Conservation (phyloP, 2,113 vertebrate genomes). For the Athene noctua region DNA sequence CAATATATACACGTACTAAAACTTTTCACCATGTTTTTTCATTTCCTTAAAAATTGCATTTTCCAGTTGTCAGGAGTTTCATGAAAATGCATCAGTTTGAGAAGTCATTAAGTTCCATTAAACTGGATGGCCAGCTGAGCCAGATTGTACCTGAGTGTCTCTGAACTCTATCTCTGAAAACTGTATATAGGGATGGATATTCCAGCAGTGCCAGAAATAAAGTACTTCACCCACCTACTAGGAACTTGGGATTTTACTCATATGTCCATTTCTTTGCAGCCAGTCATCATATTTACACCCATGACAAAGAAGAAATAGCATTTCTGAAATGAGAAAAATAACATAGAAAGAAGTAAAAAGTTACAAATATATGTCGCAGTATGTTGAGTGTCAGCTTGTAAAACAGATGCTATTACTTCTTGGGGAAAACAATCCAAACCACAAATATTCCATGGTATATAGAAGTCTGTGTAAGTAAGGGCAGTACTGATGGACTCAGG, state of each 20-base stretch:
- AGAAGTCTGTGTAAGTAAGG: background rate
- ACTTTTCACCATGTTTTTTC: background rate
- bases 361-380: background rate
- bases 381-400: background rate
- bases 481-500: background rate
- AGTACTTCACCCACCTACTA: background rate
- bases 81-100: background rate
- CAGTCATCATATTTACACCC: background rate
- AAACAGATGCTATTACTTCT: background rate
- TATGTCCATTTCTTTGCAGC: background rate
- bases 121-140: background rate
- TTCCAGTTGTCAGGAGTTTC: background rate
- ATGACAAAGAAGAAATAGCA: background rate
- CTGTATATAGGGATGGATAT: background rate
- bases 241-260: background rate
- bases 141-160: background rate
- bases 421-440: background rate
- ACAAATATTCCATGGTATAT: background rate
- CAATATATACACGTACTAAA: background rate
- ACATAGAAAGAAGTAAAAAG: background rate
- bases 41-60: background rate
- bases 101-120: background rate
- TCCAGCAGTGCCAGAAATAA: background rate
- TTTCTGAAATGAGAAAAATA: background rate
- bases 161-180: background rate